Evolutionary conservation across 2,113 vertebrate species (phyloP).

Genomic region (Hippocampus mohnikei): DNA sequence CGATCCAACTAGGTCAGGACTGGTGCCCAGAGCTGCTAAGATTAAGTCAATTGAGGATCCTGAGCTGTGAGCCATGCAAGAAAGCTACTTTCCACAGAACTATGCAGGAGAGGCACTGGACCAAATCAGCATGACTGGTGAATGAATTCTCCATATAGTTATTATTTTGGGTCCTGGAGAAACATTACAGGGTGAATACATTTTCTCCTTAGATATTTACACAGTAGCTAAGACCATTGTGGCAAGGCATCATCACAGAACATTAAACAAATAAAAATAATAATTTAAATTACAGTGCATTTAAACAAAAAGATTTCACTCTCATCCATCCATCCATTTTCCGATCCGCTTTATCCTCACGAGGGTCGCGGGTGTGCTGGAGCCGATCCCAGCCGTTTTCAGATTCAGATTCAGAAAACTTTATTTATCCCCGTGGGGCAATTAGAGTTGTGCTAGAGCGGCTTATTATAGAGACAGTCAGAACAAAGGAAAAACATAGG

Average conservation of each 20-base stretch:
- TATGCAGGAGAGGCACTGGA: conserved; percentile 10
- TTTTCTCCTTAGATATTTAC: background rate
- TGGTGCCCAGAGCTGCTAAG: conserved; percentile 35
- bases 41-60: conserved; percentile 19
- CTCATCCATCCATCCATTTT: too few species aligned
- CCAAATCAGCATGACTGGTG: background rate
- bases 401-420: too few species aligned
- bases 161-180: background rate
- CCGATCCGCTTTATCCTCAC: too few species aligned
- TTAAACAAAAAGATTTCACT: too few species aligned
- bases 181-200: background rate
- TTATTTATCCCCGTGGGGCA: too few species aligned
- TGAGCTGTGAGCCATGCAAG: conserved; percentile 7
- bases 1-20: conserved; percentile 38
- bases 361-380: too few species aligned
- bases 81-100: conserved; percentile 10
- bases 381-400: too few species aligned
- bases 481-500: too few species aligned
- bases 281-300: too few species aligned
- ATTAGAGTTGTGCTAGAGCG: too few species aligned
- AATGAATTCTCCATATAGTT: background rate
- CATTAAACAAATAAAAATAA: background rate
- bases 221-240: background rate
- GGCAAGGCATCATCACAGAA: background rate
- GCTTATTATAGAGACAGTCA: too few species aligned